Conservation (phyloP, 2,113 vertebrate genomes). For the Xiphophorus maculatus region DNA sequence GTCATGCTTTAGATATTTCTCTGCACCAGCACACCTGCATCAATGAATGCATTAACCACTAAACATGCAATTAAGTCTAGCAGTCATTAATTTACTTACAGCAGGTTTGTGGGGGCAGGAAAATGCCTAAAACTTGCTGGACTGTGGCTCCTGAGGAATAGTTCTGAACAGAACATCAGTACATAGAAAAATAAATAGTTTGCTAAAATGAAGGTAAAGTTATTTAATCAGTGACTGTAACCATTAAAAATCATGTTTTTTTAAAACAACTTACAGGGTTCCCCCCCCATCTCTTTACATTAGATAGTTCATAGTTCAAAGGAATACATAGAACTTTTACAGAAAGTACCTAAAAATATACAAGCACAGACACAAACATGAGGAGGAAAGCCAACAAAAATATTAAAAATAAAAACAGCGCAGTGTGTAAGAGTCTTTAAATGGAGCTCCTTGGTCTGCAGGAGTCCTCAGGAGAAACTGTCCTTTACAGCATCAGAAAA, state of each 20-base stretch:
- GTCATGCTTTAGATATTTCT: too few species aligned
- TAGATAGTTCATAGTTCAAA: constrained; percentile 74
- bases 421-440: constrained; percentile 86
- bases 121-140: background rate
- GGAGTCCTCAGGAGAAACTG: too few species aligned
- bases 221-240: constrained; percentile 78
- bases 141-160: background rate
- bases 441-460: constrained; percentile 58
- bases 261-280: constrained; percentile 45
- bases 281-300: constrained; percentile 76
- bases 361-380: constrained; percentile 71
- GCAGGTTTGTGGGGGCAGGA: too few species aligned
- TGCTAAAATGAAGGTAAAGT: constrained; percentile 47
- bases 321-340: constrained; percentile 83
- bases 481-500: too few species aligned
- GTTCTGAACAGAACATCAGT: too few species aligned
- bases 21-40: too few species aligned
- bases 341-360: constrained; percentile 86
- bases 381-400: constrained; percentile 58
- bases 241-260: constrained; percentile 72
- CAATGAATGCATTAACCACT: too few species aligned
- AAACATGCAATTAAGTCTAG: too few species aligned
- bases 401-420: constrained; percentile 75
- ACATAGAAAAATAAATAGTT: too few species aligned
- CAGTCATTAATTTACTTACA: too few species aligned